phyloP scores from a whole-genome alignment of 2,113 vertebrate genomes.

The Festucalex cinctus region DNA sequence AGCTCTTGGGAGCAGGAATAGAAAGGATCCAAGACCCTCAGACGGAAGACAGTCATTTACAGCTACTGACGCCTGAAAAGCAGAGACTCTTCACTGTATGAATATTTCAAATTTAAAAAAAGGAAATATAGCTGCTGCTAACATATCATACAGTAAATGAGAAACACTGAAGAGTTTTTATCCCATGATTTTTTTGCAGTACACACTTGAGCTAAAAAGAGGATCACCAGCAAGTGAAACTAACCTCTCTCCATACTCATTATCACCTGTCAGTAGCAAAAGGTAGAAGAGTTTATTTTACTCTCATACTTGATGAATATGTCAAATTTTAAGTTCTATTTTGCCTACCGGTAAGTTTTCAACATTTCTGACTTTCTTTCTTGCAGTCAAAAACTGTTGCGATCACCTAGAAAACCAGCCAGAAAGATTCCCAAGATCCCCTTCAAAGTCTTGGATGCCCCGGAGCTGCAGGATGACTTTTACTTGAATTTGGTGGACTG shows the following conservation, averaged over 20 bases:
- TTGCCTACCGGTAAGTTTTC: background rate
- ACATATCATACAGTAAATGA: background rate
- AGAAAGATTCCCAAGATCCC: conserved; percentile 99
- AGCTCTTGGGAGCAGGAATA: conserved; percentile 91
- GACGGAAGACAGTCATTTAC: conserved; percentile 89
- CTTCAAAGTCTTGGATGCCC: conserved; percentile 95
- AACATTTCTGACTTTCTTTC: background rate
- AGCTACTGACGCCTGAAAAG: conserved; percentile 89
- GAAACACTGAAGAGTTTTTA: conserved; percentile 1
- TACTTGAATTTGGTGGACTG: conserved; percentile 99
- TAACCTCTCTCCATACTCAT: conserved; percentile 86
- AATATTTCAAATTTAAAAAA: background rate
- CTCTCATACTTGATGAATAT: background rate
- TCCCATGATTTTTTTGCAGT: conserved; percentile 83
- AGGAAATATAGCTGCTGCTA: background rate
- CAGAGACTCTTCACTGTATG: conserved; percentile 92
- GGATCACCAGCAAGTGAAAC: background rate
- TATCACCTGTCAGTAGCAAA: conserved; percentile 97
- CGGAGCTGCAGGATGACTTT: conserved; percentile 96
- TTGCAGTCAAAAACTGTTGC: conserved; percentile 88
- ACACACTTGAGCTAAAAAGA: conserved; percentile 4
- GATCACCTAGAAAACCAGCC: conserved; percentile 93
- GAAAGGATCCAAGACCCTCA: conserved; percentile 98
- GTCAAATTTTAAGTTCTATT: background rate
- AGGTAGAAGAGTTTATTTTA: conserved; percentile 70